These are phyloP conservation scores for Tiphia femorata DNA, from an alignment of 2,888 invertebrate genomes.

Conservation along the genomic window DNA sequence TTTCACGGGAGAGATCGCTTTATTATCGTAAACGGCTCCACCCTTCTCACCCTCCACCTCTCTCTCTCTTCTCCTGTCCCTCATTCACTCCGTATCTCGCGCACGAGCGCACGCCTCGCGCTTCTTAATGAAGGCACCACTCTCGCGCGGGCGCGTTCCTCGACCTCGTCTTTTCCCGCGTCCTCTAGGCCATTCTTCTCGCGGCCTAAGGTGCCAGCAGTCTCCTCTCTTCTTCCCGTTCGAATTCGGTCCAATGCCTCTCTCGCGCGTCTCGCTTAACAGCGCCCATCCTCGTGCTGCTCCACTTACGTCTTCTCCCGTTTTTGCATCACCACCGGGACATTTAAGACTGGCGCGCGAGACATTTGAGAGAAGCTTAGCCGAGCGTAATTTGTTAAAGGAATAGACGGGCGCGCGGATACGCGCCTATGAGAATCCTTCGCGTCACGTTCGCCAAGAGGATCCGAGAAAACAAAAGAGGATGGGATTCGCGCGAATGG, in stretches of 20 bases:
- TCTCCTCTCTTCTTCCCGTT: too few relatives aligned
- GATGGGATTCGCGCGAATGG: slow-evolving; percentile 12
- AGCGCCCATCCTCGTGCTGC: slow-evolving; percentile 43
- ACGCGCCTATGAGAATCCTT: too few relatives aligned
- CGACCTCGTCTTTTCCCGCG: too few relatives aligned
- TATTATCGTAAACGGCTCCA: slow-evolving; percentile 43
- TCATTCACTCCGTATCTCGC: background rate
- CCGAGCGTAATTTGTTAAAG: slow-evolving; percentile 52
- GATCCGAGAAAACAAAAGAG: slow-evolving; percentile 8
- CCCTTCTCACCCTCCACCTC: slow-evolving; percentile 4
- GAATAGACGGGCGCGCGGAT: slow-evolving; percentile 1
- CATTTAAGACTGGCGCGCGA: slow-evolving; percentile 49
- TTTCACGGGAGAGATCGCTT: slow-evolving; percentile 41
- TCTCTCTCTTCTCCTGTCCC: background rate
- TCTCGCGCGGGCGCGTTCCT: too few relatives aligned
- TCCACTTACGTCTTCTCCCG: slow-evolving; percentile 36
- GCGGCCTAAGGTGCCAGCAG: too few relatives aligned
- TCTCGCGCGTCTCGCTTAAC: too few relatives aligned
- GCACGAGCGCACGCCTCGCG: too few relatives aligned
- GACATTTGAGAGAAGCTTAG: slow-evolving; percentile 50
- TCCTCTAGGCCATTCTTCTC: too few relatives aligned
- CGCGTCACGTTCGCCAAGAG: too few relatives aligned
- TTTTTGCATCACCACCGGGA: slow-evolving; percentile 27
- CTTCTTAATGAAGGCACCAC: too few relatives aligned
- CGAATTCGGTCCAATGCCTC: too few relatives aligned